Base-by-base conservation (phyloP, 2,113 vertebrate genomes). In the Onychostruthus taczanowskii region DNA sequence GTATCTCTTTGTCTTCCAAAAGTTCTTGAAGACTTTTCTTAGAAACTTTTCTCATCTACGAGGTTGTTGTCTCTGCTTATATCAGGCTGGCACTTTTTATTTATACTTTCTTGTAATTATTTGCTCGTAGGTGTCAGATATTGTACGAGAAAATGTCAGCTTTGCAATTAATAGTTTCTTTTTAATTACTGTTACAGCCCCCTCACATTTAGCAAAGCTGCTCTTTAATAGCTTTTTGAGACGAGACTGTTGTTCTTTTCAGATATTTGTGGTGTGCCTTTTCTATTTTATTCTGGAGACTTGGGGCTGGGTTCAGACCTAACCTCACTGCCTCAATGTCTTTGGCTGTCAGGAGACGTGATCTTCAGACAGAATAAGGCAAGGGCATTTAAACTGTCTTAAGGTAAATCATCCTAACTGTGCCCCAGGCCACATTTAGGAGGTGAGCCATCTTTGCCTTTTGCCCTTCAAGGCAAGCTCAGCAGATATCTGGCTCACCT, bases 331-430 rank as follows among this genome's bases (percentile, higher is more conserved):
- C 62, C 77, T 88, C 44, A 6, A 35, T 84, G 52, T 79, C 52
- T 81, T 86, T 81, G 69, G 52, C 56, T 94, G 84, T 91, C 91
- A 87, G 80, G 91, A 91, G 80, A 84, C 0, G 0, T 69, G 95
- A 84, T 87, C 89, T 94, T 89, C 81, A 94, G 80, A 61, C 52
- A 72, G 66, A 92, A 69, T 73, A 89, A 93, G 89, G 61, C 83
- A 86, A 78, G 49, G 85, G 31, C 66, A 73, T 82, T 96, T 89
- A 87, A 96, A 94, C 69, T 91, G 61, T 89, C 73, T 68, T 73
- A 87, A 91, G 62, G 84, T 91, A 92, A 95, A 95, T 95, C 91
- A 95, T 94, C 56, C 66, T 79, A 89, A 87, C 73, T 79, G 87
- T 89, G 95, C 94, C 80, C 86, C 73, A 78, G 80, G 91, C 95